A percentile compares a stretch with the other conserved stretches of the same genome.
Conservation (phyloP, 1,140 invertebrate genomes). For the Drosophila kohkoa region DNA sequence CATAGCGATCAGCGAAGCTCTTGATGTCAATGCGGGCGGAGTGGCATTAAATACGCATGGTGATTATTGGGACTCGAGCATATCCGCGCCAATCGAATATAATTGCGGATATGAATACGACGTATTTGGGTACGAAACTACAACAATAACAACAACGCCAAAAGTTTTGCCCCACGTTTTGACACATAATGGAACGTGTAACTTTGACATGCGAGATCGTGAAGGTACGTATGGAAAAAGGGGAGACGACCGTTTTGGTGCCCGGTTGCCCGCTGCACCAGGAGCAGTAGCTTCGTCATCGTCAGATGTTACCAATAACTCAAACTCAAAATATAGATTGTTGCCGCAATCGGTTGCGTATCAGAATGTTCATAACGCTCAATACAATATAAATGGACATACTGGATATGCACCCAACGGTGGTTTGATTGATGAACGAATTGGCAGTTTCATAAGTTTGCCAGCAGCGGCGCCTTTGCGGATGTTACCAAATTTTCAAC, state of each 20-base stretch:
- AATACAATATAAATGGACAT: constrained; percentile 53
- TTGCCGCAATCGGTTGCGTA: constrained; percentile 59
- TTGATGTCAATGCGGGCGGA: neutral
- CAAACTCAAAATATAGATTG: constrained; percentile 65
- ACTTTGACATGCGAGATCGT: constrained; percentile 44
- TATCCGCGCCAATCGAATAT: constrained; percentile 21
- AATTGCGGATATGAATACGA: constrained; percentile 22
- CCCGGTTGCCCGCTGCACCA: constrained; percentile 67
- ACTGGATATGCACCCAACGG: constrained; percentile 77
- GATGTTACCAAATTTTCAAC: constrained; percentile 40
- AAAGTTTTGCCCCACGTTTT: constrained; percentile 60
- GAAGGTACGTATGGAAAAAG: constrained; percentile 65
- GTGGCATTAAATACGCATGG: neutral
- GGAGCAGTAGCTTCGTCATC: constrained; percentile 2
- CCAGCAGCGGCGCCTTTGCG: constrained; percentile 84
- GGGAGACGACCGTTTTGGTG: constrained; percentile 44
- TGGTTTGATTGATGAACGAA: constrained; percentile 34
- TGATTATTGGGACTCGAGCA: constrained; percentile 50
- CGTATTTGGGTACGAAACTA: constrained; percentile 86
- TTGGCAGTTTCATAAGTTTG: constrained; percentile 45
- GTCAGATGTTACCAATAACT: constrained; percentile 54
- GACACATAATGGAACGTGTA: constrained; percentile 43
- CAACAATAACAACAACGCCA: constrained; percentile 29
- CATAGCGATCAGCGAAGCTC: neutral
- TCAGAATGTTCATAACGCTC: constrained; percentile 33